Conservation (phyloP, 2,888 invertebrate species). For the Gonocerus acuteangulatus region DNA sequence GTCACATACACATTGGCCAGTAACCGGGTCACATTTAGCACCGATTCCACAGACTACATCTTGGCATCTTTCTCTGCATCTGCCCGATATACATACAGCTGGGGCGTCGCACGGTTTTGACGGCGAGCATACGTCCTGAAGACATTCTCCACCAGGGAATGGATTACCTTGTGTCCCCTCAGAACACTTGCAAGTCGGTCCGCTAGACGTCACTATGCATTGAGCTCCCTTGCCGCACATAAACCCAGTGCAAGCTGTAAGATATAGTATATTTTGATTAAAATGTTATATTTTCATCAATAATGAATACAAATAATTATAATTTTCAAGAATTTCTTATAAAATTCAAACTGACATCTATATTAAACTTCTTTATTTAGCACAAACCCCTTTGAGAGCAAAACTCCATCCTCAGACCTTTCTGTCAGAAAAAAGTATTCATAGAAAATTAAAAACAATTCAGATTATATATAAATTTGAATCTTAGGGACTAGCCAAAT, state of each 20-base stretch:
- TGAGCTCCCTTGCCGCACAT: slow-evolving; percentile 75
- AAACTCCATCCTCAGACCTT: too few relatives aligned
- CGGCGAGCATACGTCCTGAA: slow-evolving; percentile 71
- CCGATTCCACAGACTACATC: slow-evolving; percentile 81
- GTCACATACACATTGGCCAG: slow-evolving; percentile 78
- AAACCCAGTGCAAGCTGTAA: slow-evolving; percentile 64
- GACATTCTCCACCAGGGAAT: slow-evolving; percentile 80
- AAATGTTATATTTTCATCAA: neutral
- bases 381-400: too few relatives aligned
- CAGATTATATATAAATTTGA: too few relatives aligned
- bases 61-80: slow-evolving; percentile 83
- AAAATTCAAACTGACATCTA: neutral
- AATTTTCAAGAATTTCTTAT: neutral
- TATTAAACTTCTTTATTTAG: too few relatives aligned
- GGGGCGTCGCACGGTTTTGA: slow-evolving; percentile 69
- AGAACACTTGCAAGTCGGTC: slow-evolving; percentile 81
- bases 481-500: too few relatives aligned
- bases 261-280: slow-evolving; percentile 27
- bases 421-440: too few relatives aligned
- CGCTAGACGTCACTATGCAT: slow-evolving; percentile 73
- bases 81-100: slow-evolving; percentile 74
- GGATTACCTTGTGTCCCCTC: slow-evolving; percentile 84
- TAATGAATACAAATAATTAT: neutral
- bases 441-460: too few relatives aligned
- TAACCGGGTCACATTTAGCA: slow-evolving; percentile 70